These are phyloP conservation scores for Coptotermes formosanus DNA, from an alignment of 1,140 invertebrate genomes.

Conservation along the genomic window DNA sequence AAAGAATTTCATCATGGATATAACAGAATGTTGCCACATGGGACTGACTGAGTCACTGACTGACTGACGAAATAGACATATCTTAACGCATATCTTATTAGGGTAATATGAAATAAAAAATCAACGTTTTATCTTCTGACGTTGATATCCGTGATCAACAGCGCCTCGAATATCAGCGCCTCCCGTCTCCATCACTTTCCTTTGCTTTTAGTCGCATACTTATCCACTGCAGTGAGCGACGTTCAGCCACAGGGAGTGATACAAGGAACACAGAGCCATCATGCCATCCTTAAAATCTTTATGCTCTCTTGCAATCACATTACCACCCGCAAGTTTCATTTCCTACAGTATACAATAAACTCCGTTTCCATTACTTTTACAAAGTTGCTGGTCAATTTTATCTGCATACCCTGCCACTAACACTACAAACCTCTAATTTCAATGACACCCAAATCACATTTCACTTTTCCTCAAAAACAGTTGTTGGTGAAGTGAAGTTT, in stretches of 20 bases:
- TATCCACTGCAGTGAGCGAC: not conserved
- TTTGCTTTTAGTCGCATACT: not conserved
- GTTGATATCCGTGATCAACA: conserved; percentile 1
- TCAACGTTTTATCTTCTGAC: not conserved
- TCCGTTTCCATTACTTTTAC: no score
- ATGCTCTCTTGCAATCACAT: no score
- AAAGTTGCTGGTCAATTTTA: no score
- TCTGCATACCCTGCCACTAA: no score
- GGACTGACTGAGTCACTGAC: not conserved
- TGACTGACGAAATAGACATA: not conserved
- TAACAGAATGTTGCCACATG: not conserved
- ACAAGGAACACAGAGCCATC: not conserved
- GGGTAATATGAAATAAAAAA: not conserved
- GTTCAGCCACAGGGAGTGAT: not conserved
- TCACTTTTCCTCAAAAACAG: no score
- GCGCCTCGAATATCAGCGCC: not conserved
- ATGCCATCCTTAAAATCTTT: no score
- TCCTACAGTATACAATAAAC: no score
- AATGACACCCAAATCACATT: no score
- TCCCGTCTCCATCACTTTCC: not conserved
- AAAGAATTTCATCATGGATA: not conserved
- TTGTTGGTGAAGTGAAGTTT: no score
- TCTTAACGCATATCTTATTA: not conserved
- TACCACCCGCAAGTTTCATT: no score
- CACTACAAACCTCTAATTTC: no score